Conservation (phyloP, 2,888 invertebrate species). For the Lasioglossum figueresi region DNA sequence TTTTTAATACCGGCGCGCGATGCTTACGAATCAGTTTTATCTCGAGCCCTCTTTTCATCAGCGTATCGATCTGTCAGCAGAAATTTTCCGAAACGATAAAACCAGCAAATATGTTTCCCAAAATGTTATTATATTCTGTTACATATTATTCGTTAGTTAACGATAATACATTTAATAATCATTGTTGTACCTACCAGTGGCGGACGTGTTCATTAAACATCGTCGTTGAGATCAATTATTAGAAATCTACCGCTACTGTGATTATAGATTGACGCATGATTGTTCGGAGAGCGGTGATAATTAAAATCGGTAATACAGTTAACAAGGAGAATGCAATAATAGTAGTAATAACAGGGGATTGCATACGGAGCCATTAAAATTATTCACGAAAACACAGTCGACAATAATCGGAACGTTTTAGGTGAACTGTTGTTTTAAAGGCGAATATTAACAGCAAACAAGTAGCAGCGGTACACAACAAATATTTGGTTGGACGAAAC, state of each 20-base stretch:
- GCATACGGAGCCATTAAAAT: background rate
- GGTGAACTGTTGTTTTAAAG: background rate
- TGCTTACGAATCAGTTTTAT: conserved; percentile 15
- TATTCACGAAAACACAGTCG: background rate
- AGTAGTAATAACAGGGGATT: background rate
- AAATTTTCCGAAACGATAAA: background rate
- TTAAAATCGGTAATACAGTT: background rate
- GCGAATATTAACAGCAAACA: background rate
- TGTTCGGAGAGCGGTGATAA: background rate
- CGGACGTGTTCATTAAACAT: background rate
- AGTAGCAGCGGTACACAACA: background rate
- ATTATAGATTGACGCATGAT: background rate
- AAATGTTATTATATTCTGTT: background rate
- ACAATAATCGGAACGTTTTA: background rate
- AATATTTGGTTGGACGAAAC: background rate
- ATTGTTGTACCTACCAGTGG: background rate
- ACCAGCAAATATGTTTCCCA: too few species aligned
- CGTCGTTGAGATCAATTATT: background rate
- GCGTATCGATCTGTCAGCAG: background rate
- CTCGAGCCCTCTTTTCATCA: background rate
- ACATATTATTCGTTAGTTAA: background rate
- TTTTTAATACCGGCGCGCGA: background rate
- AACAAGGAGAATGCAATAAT: background rate
- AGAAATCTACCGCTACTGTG: background rate
- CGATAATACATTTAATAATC: background rate